These are phyloP conservation scores for Lytechinus variegatus DNA, from an alignment of 35 echinoderm and acorn worm genomes.

Conservation along the genomic window DNA sequence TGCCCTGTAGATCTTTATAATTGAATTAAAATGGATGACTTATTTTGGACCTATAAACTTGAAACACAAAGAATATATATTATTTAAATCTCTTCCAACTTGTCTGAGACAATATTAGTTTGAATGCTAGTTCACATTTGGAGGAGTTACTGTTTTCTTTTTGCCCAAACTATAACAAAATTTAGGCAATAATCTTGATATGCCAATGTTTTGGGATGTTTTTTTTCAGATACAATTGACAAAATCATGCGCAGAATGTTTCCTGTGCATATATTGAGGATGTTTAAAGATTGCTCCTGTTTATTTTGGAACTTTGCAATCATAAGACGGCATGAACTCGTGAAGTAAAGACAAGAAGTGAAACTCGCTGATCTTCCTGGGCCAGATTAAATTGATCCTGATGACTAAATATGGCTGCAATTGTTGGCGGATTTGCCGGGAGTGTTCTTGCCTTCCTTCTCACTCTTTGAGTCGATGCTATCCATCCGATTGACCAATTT, in stretches of 20 bases:
- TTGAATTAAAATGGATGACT: not conserved
- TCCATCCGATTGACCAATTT: not conserved
- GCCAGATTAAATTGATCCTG: not conserved
- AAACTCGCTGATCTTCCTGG: not conserved
- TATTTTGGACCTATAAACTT: too few species aligned
- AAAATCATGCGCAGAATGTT: not conserved
- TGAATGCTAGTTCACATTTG: too few species aligned
- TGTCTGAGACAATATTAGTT: too few species aligned
- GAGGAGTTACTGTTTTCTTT: too few species aligned
- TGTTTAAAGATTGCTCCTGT: not conserved
- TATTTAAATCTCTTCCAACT: too few species aligned
- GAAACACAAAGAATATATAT: too few species aligned
- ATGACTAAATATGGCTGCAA: conserved; percentile 10
- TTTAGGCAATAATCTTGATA: too few species aligned
- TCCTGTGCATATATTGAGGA: not conserved
- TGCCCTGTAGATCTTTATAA: not conserved
- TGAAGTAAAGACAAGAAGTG: not conserved
- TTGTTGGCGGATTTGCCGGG: not conserved
- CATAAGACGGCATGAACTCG: not conserved
- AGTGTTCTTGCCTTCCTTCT: not conserved
- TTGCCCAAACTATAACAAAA: too few species aligned
- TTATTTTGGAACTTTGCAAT: not conserved
- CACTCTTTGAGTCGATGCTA: not conserved
- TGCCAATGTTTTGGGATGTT: too few species aligned
- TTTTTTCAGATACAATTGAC: not conserved